These are phyloP conservation scores for Thymallus thymallus DNA, from an alignment of 2,113 vertebrate species.

Conservation along the genomic window DNA sequence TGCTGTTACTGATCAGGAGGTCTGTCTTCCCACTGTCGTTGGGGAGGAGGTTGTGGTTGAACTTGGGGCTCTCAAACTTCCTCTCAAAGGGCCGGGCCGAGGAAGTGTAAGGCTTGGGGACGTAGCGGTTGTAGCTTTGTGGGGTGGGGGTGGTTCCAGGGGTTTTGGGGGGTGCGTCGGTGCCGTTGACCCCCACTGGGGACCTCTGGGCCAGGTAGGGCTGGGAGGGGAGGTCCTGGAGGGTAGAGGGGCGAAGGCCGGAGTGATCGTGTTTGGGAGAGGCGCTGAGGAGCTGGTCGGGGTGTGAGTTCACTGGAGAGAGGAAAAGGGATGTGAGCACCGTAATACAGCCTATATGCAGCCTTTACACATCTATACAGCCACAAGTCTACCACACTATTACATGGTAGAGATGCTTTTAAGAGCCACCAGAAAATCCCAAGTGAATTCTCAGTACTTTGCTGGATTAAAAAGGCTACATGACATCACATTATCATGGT, in stretches of 20 bases:
- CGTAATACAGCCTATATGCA: neutral
- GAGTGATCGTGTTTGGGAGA: conserved; percentile 82
- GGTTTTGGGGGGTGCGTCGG: conserved; percentile 76
- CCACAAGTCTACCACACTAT: neutral
- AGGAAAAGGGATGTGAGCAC: neutral
- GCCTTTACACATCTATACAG: neutral
- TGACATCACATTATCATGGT: too few species aligned
- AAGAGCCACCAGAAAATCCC: neutral
- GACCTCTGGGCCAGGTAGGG: conserved; percentile 81
- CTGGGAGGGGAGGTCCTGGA: conserved; percentile 82
- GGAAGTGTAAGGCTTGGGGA: conserved; percentile 84
- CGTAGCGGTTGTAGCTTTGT: conserved; percentile 82
- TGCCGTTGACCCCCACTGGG: conserved; percentile 73
- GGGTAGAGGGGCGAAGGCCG: conserved; percentile 76
- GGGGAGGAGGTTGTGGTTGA: conserved; percentile 97
- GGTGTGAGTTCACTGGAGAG: conserved; percentile 80
- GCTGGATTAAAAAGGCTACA: neutral
- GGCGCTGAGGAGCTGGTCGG: conserved; percentile 75
- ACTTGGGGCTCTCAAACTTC: conserved; percentile 98
- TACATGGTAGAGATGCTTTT: neutral
- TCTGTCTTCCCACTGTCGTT: conserved; percentile 72
- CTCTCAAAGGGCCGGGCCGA: conserved; percentile 89
- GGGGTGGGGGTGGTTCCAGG: conserved; percentile 54
- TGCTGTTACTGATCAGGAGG: conserved; percentile 25
- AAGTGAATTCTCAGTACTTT: neutral